phyloP scores from a whole-genome alignment of 2,113 vertebrate genomes.

The Mastomys natalensis region DNA sequence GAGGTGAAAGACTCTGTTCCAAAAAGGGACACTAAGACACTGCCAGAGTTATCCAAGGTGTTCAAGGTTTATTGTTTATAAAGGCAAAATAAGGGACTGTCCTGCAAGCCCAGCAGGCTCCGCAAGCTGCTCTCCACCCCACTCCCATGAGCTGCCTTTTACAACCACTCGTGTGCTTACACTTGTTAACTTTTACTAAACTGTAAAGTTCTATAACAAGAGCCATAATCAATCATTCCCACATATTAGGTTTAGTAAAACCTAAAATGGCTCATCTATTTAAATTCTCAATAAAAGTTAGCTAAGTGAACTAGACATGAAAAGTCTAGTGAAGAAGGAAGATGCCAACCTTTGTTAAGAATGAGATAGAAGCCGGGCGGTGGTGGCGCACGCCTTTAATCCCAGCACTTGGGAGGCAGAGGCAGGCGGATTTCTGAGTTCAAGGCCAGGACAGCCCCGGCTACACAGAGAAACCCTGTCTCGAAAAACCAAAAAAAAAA shows the following conservation, averaged over 20 bases:
- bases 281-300: conserved; percentile 48
- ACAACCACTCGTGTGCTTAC: neutral
- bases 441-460: too few relatives aligned
- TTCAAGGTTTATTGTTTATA: neutral
- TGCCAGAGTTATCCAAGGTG: neutral
- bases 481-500: too few relatives aligned
- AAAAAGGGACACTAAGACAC: neutral
- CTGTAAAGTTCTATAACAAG: neutral
- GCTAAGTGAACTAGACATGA: conserved; percentile 32
- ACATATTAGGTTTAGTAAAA: neutral
- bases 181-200: neutral
- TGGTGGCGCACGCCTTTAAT: too few relatives aligned
- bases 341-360: conserved; percentile 46
- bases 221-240: neutral
- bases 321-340: conserved; percentile 21
- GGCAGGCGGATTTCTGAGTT: too few relatives aligned
- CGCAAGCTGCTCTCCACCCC: neutral
- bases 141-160: neutral
- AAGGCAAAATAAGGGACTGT: neutral
- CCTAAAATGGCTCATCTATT: neutral
- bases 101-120: neutral
- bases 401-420: too few relatives aligned
- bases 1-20: neutral
- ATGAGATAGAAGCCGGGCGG: conserved; percentile 58
- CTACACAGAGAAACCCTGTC: too few relatives aligned